A percentile compares a stretch with the other conserved stretches of the same genome.
Conservation (phyloP, 2,113 vertebrate genomes). For the Romanogobio albipinnatus region DNA sequence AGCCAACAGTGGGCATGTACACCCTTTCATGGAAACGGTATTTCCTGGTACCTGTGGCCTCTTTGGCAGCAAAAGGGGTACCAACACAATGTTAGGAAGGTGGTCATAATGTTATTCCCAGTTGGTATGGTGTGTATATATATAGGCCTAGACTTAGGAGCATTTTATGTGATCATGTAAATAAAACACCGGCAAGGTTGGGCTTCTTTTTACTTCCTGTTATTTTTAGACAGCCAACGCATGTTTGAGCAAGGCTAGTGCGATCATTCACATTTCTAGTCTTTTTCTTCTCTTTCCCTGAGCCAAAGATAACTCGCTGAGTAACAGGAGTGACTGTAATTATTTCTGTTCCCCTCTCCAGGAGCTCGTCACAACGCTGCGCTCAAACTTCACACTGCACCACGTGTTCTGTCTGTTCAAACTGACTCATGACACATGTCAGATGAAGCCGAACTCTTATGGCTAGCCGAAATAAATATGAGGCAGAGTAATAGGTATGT, state of each 20-base stretch:
- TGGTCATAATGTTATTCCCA: no score
- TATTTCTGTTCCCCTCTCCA: conserved; percentile 67
- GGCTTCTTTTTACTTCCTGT: conserved; percentile 46
- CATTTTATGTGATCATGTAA: no score
- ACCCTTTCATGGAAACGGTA: no score
- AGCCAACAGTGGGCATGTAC: no score
- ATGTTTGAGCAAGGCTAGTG: conserved; percentile 62
- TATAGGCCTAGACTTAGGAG: no score
- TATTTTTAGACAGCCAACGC: conserved; percentile 53
- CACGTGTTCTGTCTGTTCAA: conserved; percentile 47
- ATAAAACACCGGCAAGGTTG: not conserved
- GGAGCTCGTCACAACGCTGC: conserved; percentile 68
- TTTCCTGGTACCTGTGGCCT: no score
- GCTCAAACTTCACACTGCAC: conserved; percentile 60
- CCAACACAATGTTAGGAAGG: no score
- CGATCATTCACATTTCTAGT: conserved; percentile 62
- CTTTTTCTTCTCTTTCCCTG: conserved; percentile 52
- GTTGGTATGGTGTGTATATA: no score
- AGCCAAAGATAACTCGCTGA: conserved; percentile 72
- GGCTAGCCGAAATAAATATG: not conserved
- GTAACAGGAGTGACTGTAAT: conserved; percentile 70
- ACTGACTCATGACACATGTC: conserved; percentile 30
- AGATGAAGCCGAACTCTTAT: not conserved
- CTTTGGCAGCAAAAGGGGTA: no score
- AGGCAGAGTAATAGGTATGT: not conserved